Evolutionary conservation across 2,113 vertebrate species (phyloP), one percentile per base, ranked within the genome.

Genomic region (Pyxicephalus adspersus): DNA sequence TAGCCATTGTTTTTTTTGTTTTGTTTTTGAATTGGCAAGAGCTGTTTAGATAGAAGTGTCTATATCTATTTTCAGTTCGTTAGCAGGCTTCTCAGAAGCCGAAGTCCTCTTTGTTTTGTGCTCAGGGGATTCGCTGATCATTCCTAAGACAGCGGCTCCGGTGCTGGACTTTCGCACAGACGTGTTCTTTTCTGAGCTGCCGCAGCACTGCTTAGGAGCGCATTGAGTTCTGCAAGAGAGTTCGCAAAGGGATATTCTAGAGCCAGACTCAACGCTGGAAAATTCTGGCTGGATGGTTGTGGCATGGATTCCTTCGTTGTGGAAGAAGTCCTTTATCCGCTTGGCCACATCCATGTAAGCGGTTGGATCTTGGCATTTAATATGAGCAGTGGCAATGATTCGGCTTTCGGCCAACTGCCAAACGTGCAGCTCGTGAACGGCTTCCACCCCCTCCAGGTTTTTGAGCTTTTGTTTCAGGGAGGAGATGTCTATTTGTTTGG

Each of bases 201-300:
- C 95, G 0, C 98, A 99, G 85, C 98, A 99, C 58, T 96, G 95
- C 89, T 99, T 99, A 84, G 96, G 89, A 20, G 97, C 97, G 52
- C 98, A 99, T 90, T 99, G 97, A 85, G 95, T 98, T 91, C 95
- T 94, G 90, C 98, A 99, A 83, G 97, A 96, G 9, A 99, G 93
- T 90, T 97, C 97, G 0, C 98, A 99, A 2, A 93, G 90, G 16
- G 94, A 94, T 76, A 91, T 90, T 0, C 93, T 94, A 0, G 94
- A 94, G 80, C 94, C 95, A 0, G 97, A 96, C 87, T 87, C 95
- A 58, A 98, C 94, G 0, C 94, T 96, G 90, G 96, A 94, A 50
- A 99, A 99, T 87, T 99, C 98, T 0, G 98, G 98, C 89, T 99
- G 98, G 86, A 99, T 97, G 89, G 98, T 99, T 4, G 98, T 99